Base-by-base conservation (phyloP, 1,140 invertebrate genomes). In the Drosophila chauvacae region DNA sequence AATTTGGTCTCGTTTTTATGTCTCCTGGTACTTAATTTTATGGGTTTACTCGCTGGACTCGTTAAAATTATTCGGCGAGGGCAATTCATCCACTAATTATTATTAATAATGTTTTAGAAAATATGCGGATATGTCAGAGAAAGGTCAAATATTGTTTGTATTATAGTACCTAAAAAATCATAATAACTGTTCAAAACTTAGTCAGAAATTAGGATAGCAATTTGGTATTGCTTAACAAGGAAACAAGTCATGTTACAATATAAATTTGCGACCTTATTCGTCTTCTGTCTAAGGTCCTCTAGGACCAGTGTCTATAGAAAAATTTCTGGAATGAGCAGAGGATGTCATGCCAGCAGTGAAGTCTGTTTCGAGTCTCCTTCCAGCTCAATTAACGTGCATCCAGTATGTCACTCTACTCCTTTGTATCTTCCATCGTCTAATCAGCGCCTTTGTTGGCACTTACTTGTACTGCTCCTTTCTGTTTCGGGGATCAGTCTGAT, bases 401-500 rank as follows among this genome's bases (percentile, higher is more conserved):
- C 74, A 81, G 41, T 63, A 60, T 39, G 39, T 26, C 44, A 20
- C 58, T 58, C 23, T 16, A 41, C 26, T 48, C 20, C 55, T 50
- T 50, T 71, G 55, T 73, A 69, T 59, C 50, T 14, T 63, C 47
- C 44, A 68, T 68, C 78, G 85, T 81, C 78, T 90, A 90, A 88
- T 88, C 86, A 90, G 78, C 55, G 58, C 74, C 70, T 90, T 88
- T 90, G 77, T 85, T 84, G 69, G 68, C 60, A 77, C 84, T 87
- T 88, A 80, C 84, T 88, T 84, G 51, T 66, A 53, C 44, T 69
- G 80, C 63, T 61, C 61, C 62, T 85, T 77, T 80, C 44, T 42
- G 42, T 58, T 57, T 41, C 16, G 23, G 33, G 65, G 35, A 58
- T 56, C 53, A 50, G 37, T 18, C 39, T 64, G 59, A 41, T 81